Evolutionary conservation across 2,113 vertebrate species (phyloP), one percentile per base, ranked within the genome.

Genomic region (Mirza zaza): DNA sequence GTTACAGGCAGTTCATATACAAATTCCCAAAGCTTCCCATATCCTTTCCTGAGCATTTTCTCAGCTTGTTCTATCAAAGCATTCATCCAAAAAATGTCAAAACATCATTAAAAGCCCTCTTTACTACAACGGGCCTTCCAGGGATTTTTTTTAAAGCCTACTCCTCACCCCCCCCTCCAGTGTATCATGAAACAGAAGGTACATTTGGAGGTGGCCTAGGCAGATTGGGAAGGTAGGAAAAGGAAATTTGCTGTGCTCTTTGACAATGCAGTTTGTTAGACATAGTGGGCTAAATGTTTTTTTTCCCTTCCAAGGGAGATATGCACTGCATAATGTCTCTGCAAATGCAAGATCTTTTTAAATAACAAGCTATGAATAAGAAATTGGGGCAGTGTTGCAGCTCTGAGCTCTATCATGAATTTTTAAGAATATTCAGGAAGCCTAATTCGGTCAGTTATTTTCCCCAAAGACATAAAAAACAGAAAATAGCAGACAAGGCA

Each of bases 351-450:
- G 39, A 13, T 32, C 23, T 89, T 95, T 79, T 93, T 36, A 96
- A 97, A 96, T 57, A 98, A 94, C 39, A 88, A 79, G 45, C 89
- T 70, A 91, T 93, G 84, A 90, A 88, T 95, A 95, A 85, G 61
- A 94, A 94, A 91, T 77, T 50, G 45, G 61, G 61, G 9, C 12
- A 73, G 20, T 85, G 5, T 15, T 97, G 82, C 36, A 80, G 32
- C 45, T 91, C 50, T 57, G 73, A 86, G 67, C 11, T 86, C 88
- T 73, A 90, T 92, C 71, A 91, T 80, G 27, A 87, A 87, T 89
- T 59, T 93, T 92, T 85, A 80, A 92, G 63, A 93, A n/a, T 79
- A 79, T 39, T 14, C 61, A 91, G 67, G 23, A 92, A 83, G 73
- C 17, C 52, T 59, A 57, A 90, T 83, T 86, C 92, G 34, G 55